Evolutionary conservation across 2,113 vertebrate species (phyloP).

Genomic region (Phocoena sinus): DNA sequence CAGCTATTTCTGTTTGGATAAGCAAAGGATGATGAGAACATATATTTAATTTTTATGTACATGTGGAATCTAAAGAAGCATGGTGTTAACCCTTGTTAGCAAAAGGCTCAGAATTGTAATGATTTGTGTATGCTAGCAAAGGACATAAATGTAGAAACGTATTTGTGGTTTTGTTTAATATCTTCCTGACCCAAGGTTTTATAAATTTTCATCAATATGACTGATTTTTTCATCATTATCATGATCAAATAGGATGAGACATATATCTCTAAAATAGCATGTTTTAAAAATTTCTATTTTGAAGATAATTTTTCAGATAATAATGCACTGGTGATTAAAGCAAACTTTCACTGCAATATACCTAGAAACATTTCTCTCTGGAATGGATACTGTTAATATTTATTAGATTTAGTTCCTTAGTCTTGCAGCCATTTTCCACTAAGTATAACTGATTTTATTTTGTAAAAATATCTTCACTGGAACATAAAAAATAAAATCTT

Average conservation of each 20-base stretch:
- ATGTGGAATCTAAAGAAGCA: conserved; percentile 5
- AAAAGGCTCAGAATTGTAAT: conserved; percentile 29
- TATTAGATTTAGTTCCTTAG: not conserved
- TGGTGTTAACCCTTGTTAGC: not conserved
- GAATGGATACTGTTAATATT: not conserved
- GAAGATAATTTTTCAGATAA: not conserved
- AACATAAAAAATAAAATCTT: not conserved
- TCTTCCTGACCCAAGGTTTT: not conserved
- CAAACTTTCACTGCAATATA: not conserved
- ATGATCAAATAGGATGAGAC: not conserved
- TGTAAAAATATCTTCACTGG: not conserved
- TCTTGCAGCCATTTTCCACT: not conserved
- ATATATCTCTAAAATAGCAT: not conserved
- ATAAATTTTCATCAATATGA: not conserved
- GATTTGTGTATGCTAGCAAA: not conserved
- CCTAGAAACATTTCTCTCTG: not conserved
- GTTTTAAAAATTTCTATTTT: not conserved
- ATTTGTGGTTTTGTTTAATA: not conserved
- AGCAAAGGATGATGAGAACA: conserved; percentile 10
- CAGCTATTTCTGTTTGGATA: conserved; percentile 25
- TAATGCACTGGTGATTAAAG: not conserved
- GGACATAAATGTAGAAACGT: not conserved
- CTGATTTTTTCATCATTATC: not conserved
- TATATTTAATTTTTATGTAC: conserved; percentile 29
- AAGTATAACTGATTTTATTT: not conserved